phyloP scores from a whole-genome alignment of 2,888 invertebrate genomes.

The Sericinus montela region DNA sequence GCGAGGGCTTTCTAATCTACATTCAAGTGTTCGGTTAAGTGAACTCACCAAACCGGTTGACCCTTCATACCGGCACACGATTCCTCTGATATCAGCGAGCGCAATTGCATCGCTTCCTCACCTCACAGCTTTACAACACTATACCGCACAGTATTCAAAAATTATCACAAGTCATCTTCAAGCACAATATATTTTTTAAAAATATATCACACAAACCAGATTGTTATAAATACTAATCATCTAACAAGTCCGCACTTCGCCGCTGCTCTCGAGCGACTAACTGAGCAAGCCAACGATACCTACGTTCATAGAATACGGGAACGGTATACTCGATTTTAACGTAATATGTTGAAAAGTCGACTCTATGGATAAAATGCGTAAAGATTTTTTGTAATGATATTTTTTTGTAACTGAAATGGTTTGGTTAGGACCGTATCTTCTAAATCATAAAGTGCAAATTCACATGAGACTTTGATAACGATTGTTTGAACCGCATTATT shows the following conservation, averaged over 20 bases:
- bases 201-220: slow-evolving; percentile 34
- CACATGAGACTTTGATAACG: slow-evolving; percentile 5
- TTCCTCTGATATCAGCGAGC: slow-evolving; percentile 51
- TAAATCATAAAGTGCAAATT: slow-evolving; percentile 9
- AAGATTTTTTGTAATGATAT: not conserved
- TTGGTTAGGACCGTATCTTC: not conserved
- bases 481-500: not conserved
- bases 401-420: not conserved
- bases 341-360: not conserved
- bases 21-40: slow-evolving; percentile 44
- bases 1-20: slow-evolving; percentile 44
- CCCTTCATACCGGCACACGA: slow-evolving; percentile 68
- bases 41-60: slow-evolving; percentile 77
- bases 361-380: not conserved
- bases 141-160: slow-evolving; percentile 47
- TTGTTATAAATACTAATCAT: slow-evolving; percentile 21
- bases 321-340: not conserved
- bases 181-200: slow-evolving; percentile 52
- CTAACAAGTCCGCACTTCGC: slow-evolving; percentile 15
- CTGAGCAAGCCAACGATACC: not conserved
- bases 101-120: slow-evolving; percentile 61
- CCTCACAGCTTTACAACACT: slow-evolving; percentile 56
- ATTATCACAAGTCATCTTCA: slow-evolving; percentile 66
- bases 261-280: slow-evolving; percentile 15
- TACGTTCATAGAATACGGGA: slow-evolving; percentile 6